Evolutionary conservation across 2,113 vertebrate genomes (phyloP).

Genomic region (Paramormyrops kingsleyae): DNA sequence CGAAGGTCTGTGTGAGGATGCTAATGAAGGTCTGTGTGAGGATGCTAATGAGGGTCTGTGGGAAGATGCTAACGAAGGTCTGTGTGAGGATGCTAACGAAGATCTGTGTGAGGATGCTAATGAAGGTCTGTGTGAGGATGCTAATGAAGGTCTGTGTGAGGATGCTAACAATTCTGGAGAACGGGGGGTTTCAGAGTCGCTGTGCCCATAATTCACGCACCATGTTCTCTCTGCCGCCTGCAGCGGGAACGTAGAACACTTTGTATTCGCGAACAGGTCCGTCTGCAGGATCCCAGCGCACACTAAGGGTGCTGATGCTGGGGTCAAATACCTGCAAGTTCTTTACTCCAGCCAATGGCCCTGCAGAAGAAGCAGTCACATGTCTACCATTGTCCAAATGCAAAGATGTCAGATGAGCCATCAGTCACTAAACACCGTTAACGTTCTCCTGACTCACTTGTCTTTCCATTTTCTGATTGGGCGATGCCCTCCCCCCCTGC

Average conservation of each 20-base stretch:
- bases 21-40: no score
- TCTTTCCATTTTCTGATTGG: conserved; percentile 77
- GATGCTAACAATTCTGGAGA: background rate
- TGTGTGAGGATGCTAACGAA: no score
- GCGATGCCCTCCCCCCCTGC: conserved; percentile 77
- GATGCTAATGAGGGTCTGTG: no score
- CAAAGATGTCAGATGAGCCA: background rate
- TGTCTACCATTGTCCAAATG: background rate
- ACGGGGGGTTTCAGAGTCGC: background rate
- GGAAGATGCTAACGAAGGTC: no score
- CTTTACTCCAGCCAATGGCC: conserved; percentile 80
- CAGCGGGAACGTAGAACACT: conserved; percentile 70
- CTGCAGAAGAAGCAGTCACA: conserved; percentile 47
- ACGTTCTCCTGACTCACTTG: conserved; percentile 64
- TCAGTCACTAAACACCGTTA: background rate
- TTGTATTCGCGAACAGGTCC: conserved; percentile 91
- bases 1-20: no score
- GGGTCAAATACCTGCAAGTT: conserved; percentile 81
- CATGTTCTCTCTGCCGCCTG: conserved; percentile 78
- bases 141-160: no score
- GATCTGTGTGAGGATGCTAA: background rate
- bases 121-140: background rate
- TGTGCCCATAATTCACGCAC: conserved; percentile 45
- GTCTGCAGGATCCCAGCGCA: conserved; percentile 89
- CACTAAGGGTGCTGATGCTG: conserved; percentile 80